These are phyloP conservation scores for Callospermophilus lateralis DNA, from an alignment of 2,113 vertebrate species.

Conservation along the genomic window DNA sequence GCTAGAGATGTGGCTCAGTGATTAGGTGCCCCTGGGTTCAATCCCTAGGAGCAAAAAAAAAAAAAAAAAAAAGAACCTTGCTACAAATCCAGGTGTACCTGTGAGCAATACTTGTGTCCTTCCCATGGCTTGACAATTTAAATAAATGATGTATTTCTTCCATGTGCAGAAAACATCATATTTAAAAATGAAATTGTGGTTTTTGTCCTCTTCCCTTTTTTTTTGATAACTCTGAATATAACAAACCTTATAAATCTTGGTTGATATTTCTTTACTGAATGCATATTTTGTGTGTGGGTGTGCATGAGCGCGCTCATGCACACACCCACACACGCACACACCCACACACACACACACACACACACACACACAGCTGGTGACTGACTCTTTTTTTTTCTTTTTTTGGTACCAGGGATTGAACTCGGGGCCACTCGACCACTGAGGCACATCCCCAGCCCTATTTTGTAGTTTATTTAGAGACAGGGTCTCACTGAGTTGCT, in stretches of 20 bases:
- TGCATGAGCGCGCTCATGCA: too few relatives aligned
- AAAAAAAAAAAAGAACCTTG: neutral
- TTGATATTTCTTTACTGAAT: neutral
- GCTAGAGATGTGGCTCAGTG: too few relatives aligned
- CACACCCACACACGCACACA: neutral
- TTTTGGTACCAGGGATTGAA: too few relatives aligned
- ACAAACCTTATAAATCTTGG: neutral
- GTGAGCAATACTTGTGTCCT: fast-evolving
- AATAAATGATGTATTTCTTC: neutral
- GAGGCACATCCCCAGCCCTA: too few relatives aligned
- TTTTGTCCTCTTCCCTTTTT: neutral
- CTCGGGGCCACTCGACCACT: too few relatives aligned
- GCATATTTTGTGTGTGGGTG: neutral
- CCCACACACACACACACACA: neutral
- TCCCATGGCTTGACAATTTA: fast-evolving
- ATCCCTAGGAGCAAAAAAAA: too few relatives aligned
- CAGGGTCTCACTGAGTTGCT: too few relatives aligned
- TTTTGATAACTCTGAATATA: neutral
- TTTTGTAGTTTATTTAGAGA: too few relatives aligned
- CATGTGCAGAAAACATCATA: neutral
- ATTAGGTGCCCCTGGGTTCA: too few relatives aligned
- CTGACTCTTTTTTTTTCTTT: neutral
- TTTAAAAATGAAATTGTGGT: neutral
- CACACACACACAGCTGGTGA: neutral
- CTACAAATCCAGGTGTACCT: neutral